Percentiles rank a stretch among this genome's conserved stretches.
phyloP scores from a whole-genome alignment of 92 coral and sea anemone genomes.

The Anthopleura xanthogrammica region DNA sequence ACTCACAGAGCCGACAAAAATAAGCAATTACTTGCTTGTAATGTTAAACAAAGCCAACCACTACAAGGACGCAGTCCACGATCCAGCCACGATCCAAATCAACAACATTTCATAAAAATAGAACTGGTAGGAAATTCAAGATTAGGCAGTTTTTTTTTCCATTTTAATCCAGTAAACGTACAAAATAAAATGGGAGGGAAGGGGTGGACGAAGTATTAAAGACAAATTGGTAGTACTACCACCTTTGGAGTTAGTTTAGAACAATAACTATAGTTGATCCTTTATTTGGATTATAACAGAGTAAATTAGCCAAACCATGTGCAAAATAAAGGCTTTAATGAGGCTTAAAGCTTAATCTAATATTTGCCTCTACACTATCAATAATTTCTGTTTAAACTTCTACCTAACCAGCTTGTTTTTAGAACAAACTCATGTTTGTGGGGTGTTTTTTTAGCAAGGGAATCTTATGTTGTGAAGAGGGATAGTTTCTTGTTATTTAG shows the following conservation, averaged over 20 bases:
- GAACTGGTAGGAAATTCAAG: background rate
- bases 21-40: conserved; percentile 32
- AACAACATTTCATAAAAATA: background rate
- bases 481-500: background rate
- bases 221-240: conserved; percentile 18
- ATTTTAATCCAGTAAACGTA: background rate
- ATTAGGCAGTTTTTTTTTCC: background rate
- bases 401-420: background rate
- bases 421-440: background rate
- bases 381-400: background rate
- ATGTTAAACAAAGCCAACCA: conserved; percentile 21
- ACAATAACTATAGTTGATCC: conserved; percentile 25
- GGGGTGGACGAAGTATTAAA: conserved; percentile 27
- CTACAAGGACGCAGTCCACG: conserved; percentile 18
- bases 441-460: background rate
- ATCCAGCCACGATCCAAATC: background rate
- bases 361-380: background rate
- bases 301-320: conserved; percentile 18
- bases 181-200: conserved; percentile 29
- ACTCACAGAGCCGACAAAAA: conserved; percentile 19
- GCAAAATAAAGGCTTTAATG: conserved; percentile 27
- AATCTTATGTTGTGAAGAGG: background rate
- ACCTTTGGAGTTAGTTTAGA: conserved; percentile 14
- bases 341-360: conserved; percentile 9
- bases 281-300: conserved; percentile 5